Percentiles rank a stretch among this genome's conserved stretches.
Conservation (phyloP, 1,140 invertebrate species). For the Calephelis virginiensis region DNA sequence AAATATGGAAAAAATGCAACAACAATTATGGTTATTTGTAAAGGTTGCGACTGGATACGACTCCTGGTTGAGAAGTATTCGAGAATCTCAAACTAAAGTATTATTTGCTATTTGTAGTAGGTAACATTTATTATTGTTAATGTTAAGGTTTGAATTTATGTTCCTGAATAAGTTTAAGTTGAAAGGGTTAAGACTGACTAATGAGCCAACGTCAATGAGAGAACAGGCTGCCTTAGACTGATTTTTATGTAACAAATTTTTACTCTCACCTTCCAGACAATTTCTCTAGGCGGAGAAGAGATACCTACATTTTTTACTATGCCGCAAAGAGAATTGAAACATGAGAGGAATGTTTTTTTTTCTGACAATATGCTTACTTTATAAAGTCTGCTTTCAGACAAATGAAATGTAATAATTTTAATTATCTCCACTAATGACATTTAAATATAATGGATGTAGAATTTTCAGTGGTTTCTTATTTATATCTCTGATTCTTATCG, state of each 20-base stretch:
- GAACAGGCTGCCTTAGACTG: slow-evolving; percentile 58
- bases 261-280: slow-evolving; percentile 33
- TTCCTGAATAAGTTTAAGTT: slow-evolving; percentile 56
- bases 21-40: too few species aligned
- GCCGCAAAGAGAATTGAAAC: slow-evolving; percentile 30
- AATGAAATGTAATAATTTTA: slow-evolving; percentile 66
- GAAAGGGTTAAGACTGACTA: slow-evolving; percentile 29
- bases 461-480: slow-evolving; percentile 63
- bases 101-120: neutral
- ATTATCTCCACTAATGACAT: slow-evolving; percentile 68
- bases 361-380: slow-evolving; percentile 12
- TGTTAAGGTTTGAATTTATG: slow-evolving; percentile 45
- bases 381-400: slow-evolving; percentile 10
- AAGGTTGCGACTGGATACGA: neutral
- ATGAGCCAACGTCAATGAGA: slow-evolving; percentile 46
- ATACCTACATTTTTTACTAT: slow-evolving; percentile 24
- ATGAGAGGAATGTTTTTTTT: slow-evolving; percentile 35
- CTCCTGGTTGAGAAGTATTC: neutral
- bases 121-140: slow-evolving; percentile 28
- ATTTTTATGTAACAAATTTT: slow-evolving; percentile 48
- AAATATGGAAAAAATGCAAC: too few species aligned
- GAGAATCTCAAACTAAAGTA: slow-evolving; percentile 11
- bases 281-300: slow-evolving; percentile 17
- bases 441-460: slow-evolving; percentile 77
- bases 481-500: slow-evolving; percentile 14